Conservation (phyloP, 2,888 invertebrate species). For the Stenolophus ochropezus region DNA sequence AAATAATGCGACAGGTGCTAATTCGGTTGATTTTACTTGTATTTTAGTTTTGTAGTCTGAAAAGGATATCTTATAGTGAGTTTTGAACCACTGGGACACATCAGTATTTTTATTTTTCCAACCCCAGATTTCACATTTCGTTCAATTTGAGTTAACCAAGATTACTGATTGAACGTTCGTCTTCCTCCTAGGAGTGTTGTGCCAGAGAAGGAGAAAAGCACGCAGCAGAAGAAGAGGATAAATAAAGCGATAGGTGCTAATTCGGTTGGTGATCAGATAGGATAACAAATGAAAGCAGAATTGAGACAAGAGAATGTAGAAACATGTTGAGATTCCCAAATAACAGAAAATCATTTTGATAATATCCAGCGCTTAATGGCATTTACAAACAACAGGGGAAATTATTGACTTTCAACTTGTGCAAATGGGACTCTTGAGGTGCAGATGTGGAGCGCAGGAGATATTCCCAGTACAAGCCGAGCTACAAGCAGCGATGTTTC, state of each 20-base stretch:
- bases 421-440: slow-evolving; percentile 41
- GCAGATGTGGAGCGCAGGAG: slow-evolving; percentile 4
- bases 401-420: slow-evolving; percentile 47
- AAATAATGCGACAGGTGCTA: too few species aligned
- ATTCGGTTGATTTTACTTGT: too few species aligned
- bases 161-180: too few species aligned
- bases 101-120: too few species aligned
- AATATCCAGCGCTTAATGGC: slow-evolving; percentile 34
- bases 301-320: slow-evolving; percentile 1
- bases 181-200: too few species aligned
- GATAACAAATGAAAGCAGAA: neutral
- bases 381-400: slow-evolving; percentile 47
- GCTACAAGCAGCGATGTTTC: slow-evolving; percentile 5
- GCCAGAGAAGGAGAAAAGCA: too few species aligned
- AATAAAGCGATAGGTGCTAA: neutral
- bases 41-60: too few species aligned
- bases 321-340: slow-evolving; percentile 38
- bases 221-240: too few species aligned
- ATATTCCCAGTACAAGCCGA: slow-evolving; percentile 12
- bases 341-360: slow-evolving; percentile 42
- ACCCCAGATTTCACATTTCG: too few species aligned
- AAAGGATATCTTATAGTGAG: too few species aligned
- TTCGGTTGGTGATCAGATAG: neutral
- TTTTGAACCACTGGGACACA: too few species aligned
- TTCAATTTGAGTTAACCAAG: too few species aligned